phyloP scores from a whole-genome alignment of 2,888 invertebrate species.

The Sinopyrophorus schimmeli region DNA sequence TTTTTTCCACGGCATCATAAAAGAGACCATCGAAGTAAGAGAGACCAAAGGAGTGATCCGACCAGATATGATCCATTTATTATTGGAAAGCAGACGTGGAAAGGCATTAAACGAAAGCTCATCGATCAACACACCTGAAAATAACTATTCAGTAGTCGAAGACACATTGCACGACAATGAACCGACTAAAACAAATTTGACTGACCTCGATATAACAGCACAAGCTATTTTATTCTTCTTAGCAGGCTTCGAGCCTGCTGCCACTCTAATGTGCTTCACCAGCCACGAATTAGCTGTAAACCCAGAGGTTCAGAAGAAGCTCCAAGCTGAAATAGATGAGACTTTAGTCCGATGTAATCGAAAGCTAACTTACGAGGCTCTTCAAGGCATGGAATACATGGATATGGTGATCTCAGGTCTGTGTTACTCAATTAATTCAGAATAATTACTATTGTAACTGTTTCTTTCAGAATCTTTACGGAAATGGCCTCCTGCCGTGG shows the following conservation, averaged over 20 bases:
- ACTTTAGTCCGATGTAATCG: conserved; percentile 36
- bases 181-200: conserved; percentile 13
- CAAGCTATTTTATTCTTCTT: conserved; percentile 62
- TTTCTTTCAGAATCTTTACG: conserved; percentile 61
- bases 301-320: conserved; percentile 61
- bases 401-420: conserved; percentile 61
- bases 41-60: conserved; percentile 28
- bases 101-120: conserved; percentile 5
- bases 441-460: background rate
- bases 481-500: conserved; percentile 60
- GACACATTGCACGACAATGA: background rate
- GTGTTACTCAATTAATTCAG: background rate
- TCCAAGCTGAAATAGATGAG: conserved; percentile 61
- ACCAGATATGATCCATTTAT: conserved; percentile 52
- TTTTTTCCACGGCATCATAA: conserved; percentile 24
- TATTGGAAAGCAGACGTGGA: conserved; percentile 46
- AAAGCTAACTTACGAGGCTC: conserved; percentile 55
- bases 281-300: conserved; percentile 63
- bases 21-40: conserved; percentile 4
- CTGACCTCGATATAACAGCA: conserved; percentile 59
- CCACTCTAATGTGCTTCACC: conserved; percentile 57
- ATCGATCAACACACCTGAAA: background rate
- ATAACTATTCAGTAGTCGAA: conserved; percentile 12
- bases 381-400: conserved; percentile 56
- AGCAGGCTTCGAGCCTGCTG: conserved; percentile 59